Percentiles rank a stretch among this genome's conserved stretches.
These are phyloP conservation scores for Rhingia rostrata DNA, from an alignment of 2,888 invertebrate species.

Conservation along the genomic window DNA sequence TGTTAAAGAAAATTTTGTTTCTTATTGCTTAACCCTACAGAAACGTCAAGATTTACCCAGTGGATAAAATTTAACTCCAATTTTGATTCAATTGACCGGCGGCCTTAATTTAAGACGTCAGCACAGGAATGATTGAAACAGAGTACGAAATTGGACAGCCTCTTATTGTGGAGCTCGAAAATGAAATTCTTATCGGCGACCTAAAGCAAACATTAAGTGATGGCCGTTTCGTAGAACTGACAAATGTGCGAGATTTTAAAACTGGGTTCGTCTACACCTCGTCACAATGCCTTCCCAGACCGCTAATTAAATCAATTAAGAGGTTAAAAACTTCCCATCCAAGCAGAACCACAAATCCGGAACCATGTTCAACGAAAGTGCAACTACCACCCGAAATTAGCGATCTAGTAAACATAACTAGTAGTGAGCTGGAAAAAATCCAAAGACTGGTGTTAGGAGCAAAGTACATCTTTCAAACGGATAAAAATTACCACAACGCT, in stretches of 20 bases:
- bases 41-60: neutral
- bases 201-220: constrained; percentile 72
- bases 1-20: too few species aligned
- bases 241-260: constrained; percentile 76
- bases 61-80: neutral
- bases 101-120: neutral
- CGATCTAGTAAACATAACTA: constrained; percentile 30
- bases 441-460: constrained; percentile 53
- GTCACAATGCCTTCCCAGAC: constrained; percentile 75
- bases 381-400: neutral
- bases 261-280: constrained; percentile 75
- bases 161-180: constrained; percentile 75
- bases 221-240: constrained; percentile 75
- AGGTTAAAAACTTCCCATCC: constrained; percentile 17
- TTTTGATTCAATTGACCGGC: neutral
- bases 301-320: constrained; percentile 76
- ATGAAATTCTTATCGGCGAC: constrained; percentile 75
- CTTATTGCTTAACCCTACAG: neutral
- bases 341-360: neutral
- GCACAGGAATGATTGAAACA: constrained; percentile 32
- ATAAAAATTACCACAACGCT: constrained; percentile 78
- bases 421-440: constrained; percentile 39
- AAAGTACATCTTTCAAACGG: constrained; percentile 77
- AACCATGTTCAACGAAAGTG: neutral
- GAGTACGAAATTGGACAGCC: constrained; percentile 70